Base-by-base conservation (phyloP, 2,888 invertebrate species). In the Lithosia quadra region DNA sequence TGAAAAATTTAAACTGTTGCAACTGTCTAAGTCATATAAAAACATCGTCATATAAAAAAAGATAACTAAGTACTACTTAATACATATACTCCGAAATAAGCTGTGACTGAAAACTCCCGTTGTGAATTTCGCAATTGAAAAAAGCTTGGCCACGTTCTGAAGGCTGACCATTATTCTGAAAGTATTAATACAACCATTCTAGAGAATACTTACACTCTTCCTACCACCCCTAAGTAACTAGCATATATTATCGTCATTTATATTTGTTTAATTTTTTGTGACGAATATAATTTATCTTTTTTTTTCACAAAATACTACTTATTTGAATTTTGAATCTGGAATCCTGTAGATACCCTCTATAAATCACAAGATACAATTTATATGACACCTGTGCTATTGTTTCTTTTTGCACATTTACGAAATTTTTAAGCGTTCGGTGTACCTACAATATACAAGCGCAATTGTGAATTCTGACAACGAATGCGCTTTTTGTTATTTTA, bases 321-420 rank as follows among this genome's bases (percentile, higher is more conserved):
- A n/a, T 18, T 43, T 18, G 53, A n/a, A 34, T 24, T 63, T 60
- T 22, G 34, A 64, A 56, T 13, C 62, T 64, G 68, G 24, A 67
- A 63, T 55, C 58, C 49, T 22, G 49, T 55, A 65, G 63, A 33
- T 57, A 39, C 65, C 28, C 43, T 88, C 88, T 88, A 88, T 85
- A 87, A 85, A 57, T 33, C 34, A 86, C 84, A 84, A 81, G 73
- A 79, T 78, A 85, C 81, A 90, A 90, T 90, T 92, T 92, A 92
- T 91, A 88, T 85, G 89, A 90, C 90, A 91, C 87, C 84, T 84
- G 83, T 88, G 79, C 86, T 86, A 91, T 93, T 92, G 92, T 92
- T 67, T 92, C 61, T 90, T 91, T 91, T 87, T 82, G 84, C 82
- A 88, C 87, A 88, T 92, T 92, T 90, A 86, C 88, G 82, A 90